Evolutionary conservation across 2,113 vertebrate genomes (phyloP).

Genomic region (Carettochelys insculpta): DNA sequence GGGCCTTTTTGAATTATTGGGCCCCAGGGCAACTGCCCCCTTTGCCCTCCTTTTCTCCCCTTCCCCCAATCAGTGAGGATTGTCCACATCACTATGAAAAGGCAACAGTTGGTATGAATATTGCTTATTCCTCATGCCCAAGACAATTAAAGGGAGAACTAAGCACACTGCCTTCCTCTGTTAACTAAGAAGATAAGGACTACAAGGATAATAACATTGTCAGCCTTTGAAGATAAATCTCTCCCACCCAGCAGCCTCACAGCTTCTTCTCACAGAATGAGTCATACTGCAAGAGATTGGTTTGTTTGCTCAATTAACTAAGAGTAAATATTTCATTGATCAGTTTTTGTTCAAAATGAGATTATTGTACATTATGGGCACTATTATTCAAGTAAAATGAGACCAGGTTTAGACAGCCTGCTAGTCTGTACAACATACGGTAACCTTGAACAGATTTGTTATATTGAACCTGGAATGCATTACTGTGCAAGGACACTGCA

Average conservation of each 20-base stretch:
- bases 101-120: neutral
- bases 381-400: slow-evolving; percentile 64
- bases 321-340: slow-evolving; percentile 45
- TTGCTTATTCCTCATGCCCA: slow-evolving; percentile 33
- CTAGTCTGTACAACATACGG: slow-evolving; percentile 39
- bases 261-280: neutral
- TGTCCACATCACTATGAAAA: neutral
- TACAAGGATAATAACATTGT: slow-evolving; percentile 34
- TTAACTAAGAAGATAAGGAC: slow-evolving; percentile 48
- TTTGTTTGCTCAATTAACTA: slow-evolving; percentile 7
- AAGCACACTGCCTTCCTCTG: neutral
- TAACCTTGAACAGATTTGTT: slow-evolving; percentile 61
- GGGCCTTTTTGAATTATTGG: no score
- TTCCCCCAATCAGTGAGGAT: no score
- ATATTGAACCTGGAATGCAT: neutral
- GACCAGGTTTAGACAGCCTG: neutral
- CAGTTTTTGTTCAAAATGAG: neutral
- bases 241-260: neutral
- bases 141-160: slow-evolving; percentile 29
- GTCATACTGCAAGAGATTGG: neutral
- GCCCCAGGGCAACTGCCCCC: no score
- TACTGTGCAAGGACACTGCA: neutral
- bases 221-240: slow-evolving; percentile 32
- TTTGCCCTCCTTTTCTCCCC: no score
- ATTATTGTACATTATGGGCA: slow-evolving; percentile 14